These are phyloP conservation scores for Xanthostigma xanthostigma DNA, from an alignment of 2,888 invertebrate genomes.

Conservation along the genomic window DNA sequence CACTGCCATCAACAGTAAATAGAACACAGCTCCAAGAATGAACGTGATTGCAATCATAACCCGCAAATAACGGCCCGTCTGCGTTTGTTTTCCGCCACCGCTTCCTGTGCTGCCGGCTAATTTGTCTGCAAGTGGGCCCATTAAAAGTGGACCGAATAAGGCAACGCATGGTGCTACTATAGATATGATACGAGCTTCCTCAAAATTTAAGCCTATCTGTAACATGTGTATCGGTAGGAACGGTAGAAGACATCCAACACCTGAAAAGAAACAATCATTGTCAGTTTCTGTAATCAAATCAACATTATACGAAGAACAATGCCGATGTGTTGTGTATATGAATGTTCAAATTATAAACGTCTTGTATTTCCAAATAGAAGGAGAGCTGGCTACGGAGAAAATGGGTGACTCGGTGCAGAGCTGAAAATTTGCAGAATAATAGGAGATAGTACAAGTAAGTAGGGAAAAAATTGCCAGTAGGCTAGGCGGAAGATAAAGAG, in stretches of 20 bases:
- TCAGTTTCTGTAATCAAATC: slow-evolving; percentile 2
- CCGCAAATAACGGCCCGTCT: slow-evolving; percentile 48
- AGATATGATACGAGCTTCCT: slow-evolving; percentile 63
- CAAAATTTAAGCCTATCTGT: slow-evolving; percentile 52
- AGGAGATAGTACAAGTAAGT: too few species aligned
- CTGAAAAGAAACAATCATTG: slow-evolving; percentile 30
- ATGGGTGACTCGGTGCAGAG: too few species aligned
- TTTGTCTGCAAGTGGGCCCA: slow-evolving; percentile 67
- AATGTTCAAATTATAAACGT: too few species aligned
- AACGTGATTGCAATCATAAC: slow-evolving; percentile 52
- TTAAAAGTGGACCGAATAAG: slow-evolving; percentile 59
- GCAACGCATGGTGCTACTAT: slow-evolving; percentile 66
- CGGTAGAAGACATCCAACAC: slow-evolving; percentile 66
- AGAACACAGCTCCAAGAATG: slow-evolving; percentile 51
- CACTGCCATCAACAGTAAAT: slow-evolving; percentile 48
- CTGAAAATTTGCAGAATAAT: too few species aligned
- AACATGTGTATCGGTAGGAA: slow-evolving; percentile 68
- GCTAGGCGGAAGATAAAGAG: too few species aligned
- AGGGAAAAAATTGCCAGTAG: too few species aligned
- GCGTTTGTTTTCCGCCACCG: slow-evolving; percentile 23
- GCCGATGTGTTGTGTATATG: too few species aligned
- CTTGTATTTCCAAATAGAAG: too few species aligned
- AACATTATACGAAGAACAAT: background rate
- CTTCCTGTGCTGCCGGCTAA: slow-evolving; percentile 30
- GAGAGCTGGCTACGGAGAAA: too few species aligned